A percentile compares a stretch with the other conserved stretches of the same genome.
phyloP scores from a whole-genome alignment of 30 jellyfish, hydroid and myxozoan genomes.

The Aurelia aurita region DNA sequence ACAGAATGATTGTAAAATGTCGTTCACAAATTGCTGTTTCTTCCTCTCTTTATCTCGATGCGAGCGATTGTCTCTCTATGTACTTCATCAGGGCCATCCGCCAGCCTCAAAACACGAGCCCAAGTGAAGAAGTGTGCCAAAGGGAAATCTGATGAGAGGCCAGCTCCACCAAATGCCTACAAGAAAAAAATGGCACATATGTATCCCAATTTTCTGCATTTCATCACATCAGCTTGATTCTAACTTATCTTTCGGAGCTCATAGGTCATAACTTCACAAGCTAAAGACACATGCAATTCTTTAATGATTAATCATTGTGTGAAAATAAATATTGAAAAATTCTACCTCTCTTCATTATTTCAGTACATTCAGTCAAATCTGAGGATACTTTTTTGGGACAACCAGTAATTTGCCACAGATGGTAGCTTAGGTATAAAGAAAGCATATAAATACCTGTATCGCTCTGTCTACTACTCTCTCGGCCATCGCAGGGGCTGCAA shows the following conservation, averaged over 20 bases:
- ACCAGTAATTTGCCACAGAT: too few species aligned
- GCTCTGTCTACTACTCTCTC: slow-evolving; percentile 92
- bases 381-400: too few species aligned
- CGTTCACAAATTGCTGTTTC: slow-evolving; percentile 8
- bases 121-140: slow-evolving; percentile 82
- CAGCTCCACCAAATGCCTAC: slow-evolving; percentile 98
- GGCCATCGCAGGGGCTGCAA: slow-evolving; percentile 93
- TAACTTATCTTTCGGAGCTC: too few species aligned
- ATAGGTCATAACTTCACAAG: too few species aligned
- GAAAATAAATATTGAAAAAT: too few species aligned
- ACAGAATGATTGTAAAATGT: too few species aligned
- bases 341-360: not conserved
- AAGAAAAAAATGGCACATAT: not conserved
- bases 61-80: slow-evolving; percentile 84
- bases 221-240: too few species aligned
- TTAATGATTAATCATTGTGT: too few species aligned
- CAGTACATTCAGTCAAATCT: not conserved
- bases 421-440: too few species aligned
- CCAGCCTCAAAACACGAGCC: slow-evolving; percentile 94
- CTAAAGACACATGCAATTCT: too few species aligned
- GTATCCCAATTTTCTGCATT: too few species aligned
- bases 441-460: slow-evolving; percentile 71
- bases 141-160: slow-evolving; percentile 87
- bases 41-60: slow-evolving; percentile 70
- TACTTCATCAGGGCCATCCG: slow-evolving; percentile 99